Conservation (phyloP, 2,888 invertebrate species). For the Cryptosula pallasiana region DNA sequence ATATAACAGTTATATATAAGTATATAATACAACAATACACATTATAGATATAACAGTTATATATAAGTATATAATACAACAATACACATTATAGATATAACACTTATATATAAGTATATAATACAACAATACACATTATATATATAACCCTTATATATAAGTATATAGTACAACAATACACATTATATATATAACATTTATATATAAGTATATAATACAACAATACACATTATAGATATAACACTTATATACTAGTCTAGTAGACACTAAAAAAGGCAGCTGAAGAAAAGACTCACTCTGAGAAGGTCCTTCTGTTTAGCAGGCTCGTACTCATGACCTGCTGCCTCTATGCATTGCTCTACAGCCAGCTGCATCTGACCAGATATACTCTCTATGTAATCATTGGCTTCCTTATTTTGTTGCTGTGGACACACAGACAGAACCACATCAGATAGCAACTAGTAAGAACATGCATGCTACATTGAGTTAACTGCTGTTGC, state of each 20-base stretch:
- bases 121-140: background rate
- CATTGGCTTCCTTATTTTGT: conserved; percentile 67
- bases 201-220: no score
- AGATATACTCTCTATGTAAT: conserved; percentile 82
- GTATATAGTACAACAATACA: background rate
- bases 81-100: background rate
- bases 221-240: no score
- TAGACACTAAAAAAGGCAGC: no score
- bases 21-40: background rate
- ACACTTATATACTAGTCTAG: no score
- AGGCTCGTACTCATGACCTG: conserved; percentile 77
- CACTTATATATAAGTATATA: background rate
- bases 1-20: background rate
- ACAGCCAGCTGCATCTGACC: conserved; percentile 76
- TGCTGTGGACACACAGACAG: no score
- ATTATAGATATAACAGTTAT: background rate
- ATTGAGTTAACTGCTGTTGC: no score
- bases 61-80: background rate
- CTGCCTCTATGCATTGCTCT: conserved; percentile 84
- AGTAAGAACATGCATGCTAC: no score
- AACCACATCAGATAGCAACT: no score
- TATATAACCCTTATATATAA: background rate
- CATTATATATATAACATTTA: no score
- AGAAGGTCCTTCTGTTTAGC: conserved; percentile 83
- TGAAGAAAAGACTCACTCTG: conserved; percentile 58